Evolutionary conservation across 1,140 invertebrate species (phyloP), one percentile per base, ranked within the genome.

Genomic region (Sarcophaga bullata): DNA sequence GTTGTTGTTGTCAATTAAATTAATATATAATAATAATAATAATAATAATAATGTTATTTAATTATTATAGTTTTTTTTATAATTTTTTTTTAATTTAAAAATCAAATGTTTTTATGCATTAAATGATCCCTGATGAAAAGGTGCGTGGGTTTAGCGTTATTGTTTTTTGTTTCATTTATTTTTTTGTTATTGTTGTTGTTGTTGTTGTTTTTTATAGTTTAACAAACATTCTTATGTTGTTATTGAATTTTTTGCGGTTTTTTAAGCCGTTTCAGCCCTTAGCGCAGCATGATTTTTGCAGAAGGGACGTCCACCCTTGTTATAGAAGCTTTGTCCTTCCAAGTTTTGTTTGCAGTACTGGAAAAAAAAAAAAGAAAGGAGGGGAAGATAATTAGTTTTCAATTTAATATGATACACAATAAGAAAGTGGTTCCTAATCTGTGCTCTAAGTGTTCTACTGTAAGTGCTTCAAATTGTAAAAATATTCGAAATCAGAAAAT

Each of bases 281-380:
- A 96, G 91, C 96, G 96, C n/a, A 86, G 97, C 97, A 91, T 99
- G 98, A 88, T 95, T 95, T 92, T 98, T 99, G 93, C 98, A 99
- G 94, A 97, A 99, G 82, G 98, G 98, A 91, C 97, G 95, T 83
- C 98, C 98, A 87, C 95, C 96, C 92, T 99, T 99, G 86, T 98
- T 98, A 92, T 96, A 99, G 94, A 99, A 99, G 91, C 97, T 98
- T 91, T 99, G 97, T 86, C 98, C 98, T 93, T 99, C 98, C 90
- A 99, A 93, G 92, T 98, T 98, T 91, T 97, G 97, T 92, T 99
- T 98, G 93, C 98, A 99, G 93, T 97, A 97, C 98, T 99, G 92
- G 85, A 94, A n/a, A n/a, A 92, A 85, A 82, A 86, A 83, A 11
- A 84, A n/a, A 54, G 54, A 81, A 37, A 37, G 4, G 25, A 37